Conservation (phyloP, 2,888 invertebrate species). For the Eubasilissa splendida region DNA sequence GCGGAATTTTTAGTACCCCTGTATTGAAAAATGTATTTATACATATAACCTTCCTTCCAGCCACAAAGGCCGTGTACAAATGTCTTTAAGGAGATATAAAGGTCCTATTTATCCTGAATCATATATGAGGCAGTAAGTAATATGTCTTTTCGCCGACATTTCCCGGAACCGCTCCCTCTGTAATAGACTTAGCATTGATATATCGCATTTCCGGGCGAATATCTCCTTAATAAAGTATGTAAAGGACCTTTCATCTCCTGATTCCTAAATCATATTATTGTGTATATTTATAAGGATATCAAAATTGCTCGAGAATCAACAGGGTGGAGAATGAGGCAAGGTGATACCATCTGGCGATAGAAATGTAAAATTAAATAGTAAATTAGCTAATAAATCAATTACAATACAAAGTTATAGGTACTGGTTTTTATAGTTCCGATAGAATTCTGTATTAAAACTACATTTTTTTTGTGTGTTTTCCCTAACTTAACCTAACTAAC, state of each 20-base stretch:
- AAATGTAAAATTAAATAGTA: too few species aligned
- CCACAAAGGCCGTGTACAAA: not conserved
- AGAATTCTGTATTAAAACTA: too few species aligned
- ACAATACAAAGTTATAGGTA: too few species aligned
- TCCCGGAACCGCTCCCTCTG: constrained; percentile 1
- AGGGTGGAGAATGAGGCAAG: too few species aligned
- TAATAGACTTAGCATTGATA: constrained; percentile 47
- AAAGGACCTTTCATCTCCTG: not conserved
- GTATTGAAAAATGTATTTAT: not conserved
- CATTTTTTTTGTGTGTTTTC: too few species aligned
- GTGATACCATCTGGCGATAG: too few species aligned
- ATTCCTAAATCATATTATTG: too few species aligned
- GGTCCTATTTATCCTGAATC: constrained; percentile 54
- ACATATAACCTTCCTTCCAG: not conserved
- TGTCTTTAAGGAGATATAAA: constrained; percentile 30
- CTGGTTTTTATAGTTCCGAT: too few species aligned
- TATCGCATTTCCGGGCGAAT: constrained; percentile 38
- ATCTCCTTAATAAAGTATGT: constrained; percentile 32
- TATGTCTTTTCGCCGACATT: constrained; percentile 47
- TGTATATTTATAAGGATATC: too few species aligned
- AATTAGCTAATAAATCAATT: too few species aligned
- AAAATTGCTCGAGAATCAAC: too few species aligned
- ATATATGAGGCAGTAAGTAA: constrained; percentile 52
- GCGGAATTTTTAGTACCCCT: not conserved
- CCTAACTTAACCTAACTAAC: too few species aligned